Percentiles rank a stretch among this genome's conserved stretches.
These are phyloP conservation scores for Naso thynnoides DNA, from an alignment of 2,797 vertebrate species.

Conservation along the genomic window DNA sequence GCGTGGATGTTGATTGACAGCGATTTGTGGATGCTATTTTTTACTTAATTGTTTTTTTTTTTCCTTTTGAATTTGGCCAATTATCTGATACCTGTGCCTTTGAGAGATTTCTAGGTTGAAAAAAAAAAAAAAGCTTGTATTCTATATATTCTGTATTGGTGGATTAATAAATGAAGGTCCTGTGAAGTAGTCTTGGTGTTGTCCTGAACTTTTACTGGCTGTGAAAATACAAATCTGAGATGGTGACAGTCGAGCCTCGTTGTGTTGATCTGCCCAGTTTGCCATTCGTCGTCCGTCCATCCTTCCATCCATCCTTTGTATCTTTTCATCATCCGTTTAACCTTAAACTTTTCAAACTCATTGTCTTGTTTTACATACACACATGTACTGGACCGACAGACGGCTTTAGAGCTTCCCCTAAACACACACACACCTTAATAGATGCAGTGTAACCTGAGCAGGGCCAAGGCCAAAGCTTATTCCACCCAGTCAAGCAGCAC, in stretches of 20 bases:
- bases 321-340: conserved; percentile 1
- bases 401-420: not conserved
- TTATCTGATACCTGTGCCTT: conserved; percentile 77
- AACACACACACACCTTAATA: conserved; percentile 13
- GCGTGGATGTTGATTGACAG: conserved; percentile 23
- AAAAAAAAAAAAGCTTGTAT: conserved; percentile 55
- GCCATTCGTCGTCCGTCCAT: conserved; percentile 17
- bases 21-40: conserved; percentile 55
- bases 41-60: conserved; percentile 31
- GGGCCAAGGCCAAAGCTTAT: conserved; percentile 50
- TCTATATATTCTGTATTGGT: conserved; percentile 68
- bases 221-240: conserved; percentile 10
- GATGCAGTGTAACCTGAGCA: conserved; percentile 24
- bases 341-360: conserved; percentile 1
- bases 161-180: conserved; percentile 75
- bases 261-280: conserved; percentile 37
- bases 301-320: conserved; percentile 8
- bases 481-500: conserved; percentile 32
- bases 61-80: conserved; percentile 61
- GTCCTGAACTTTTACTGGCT: conserved; percentile 49
- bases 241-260: not conserved
- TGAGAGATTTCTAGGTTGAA: conserved; percentile 66
- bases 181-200: conserved; percentile 62
- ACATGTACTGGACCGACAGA: not conserved
- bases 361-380: conserved; percentile 8